phyloP scores from a whole-genome alignment of 2,888 invertebrate species.

The Mantis religiosa region DNA sequence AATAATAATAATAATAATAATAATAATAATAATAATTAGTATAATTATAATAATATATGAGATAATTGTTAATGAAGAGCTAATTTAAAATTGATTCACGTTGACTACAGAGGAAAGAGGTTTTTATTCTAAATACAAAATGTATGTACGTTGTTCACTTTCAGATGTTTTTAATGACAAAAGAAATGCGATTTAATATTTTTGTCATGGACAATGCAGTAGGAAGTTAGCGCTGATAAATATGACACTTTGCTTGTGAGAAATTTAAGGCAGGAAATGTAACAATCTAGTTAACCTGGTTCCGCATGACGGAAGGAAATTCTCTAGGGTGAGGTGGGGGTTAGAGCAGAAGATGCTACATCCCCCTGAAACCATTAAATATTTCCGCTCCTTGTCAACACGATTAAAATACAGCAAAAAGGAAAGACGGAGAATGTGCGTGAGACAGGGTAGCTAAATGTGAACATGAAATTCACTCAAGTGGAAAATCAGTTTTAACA shows the following conservation, averaged over 20 bases:
- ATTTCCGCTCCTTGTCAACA: slow-evolving; percentile 16
- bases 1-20: too few relatives aligned
- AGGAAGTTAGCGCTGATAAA: not conserved
- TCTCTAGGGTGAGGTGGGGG: not conserved
- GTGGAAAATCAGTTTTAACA: slow-evolving; percentile 26
- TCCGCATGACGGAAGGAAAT: not conserved
- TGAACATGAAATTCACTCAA: slow-evolving; percentile 19
- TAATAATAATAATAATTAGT: too few relatives aligned
- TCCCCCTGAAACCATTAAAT: slow-evolving; percentile 1
- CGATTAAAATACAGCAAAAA: slow-evolving; percentile 11
- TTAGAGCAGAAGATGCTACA: not conserved
- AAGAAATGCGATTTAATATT: not conserved
- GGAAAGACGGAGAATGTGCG: not conserved
- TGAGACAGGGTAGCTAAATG: slow-evolving; percentile 3
- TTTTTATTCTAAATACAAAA: too few relatives aligned
- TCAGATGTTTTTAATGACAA: not conserved
- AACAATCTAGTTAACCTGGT: not conserved
- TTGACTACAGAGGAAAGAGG: too few relatives aligned
- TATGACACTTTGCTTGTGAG: not conserved
- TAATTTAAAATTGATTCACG: too few relatives aligned
- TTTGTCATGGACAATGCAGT: not conserved
- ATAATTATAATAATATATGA: too few relatives aligned
- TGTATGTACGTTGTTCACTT: too few relatives aligned
- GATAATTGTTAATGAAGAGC: too few relatives aligned
- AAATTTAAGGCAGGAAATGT: not conserved